These are phyloP conservation scores for Drosophila fulvimacula DNA, from an alignment of 2,888 invertebrate genomes.

Conservation along the genomic window DNA sequence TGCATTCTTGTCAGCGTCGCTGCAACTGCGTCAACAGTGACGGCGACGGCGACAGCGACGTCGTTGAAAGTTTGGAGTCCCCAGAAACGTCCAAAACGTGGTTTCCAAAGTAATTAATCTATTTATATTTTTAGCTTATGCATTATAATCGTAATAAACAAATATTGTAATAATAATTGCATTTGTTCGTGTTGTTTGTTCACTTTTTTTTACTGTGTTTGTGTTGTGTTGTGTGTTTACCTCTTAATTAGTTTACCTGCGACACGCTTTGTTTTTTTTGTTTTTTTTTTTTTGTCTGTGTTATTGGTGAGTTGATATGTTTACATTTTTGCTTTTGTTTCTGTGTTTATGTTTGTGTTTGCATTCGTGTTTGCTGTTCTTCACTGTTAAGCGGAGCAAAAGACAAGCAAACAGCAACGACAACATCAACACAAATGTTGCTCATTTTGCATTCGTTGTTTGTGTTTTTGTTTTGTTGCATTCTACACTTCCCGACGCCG, in stretches of 20 bases:
- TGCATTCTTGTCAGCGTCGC: slow-evolving; percentile 51
- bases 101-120: slow-evolving; percentile 52
- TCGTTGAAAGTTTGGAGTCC: slow-evolving; percentile 37
- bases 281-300: slow-evolving; percentile 28
- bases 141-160: slow-evolving; percentile 29
- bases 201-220: slow-evolving; percentile 41
- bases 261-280: slow-evolving; percentile 67
- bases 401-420: slow-evolving; percentile 9
- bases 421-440: slow-evolving; percentile 26
- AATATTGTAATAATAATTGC: slow-evolving; percentile 41
- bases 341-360: slow-evolving; percentile 17
- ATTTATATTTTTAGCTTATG: slow-evolving; percentile 28
- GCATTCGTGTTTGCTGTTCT: slow-evolving; percentile 18
- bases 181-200: slow-evolving; percentile 45
- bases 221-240: slow-evolving; percentile 50
- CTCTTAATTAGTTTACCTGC: slow-evolving; percentile 69
- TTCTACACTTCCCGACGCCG: slow-evolving; percentile 28
- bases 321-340: slow-evolving; percentile 28
- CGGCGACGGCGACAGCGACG: slow-evolving; percentile 14
- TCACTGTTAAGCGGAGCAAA: slow-evolving; percentile 12
- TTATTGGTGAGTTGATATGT: slow-evolving; percentile 55
- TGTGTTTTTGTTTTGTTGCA: slow-evolving; percentile 26
- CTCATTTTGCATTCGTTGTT: slow-evolving; percentile 35
- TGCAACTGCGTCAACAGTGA: slow-evolving; percentile 29
- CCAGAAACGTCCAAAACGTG: slow-evolving; percentile 38